Evolutionary conservation across 2,797 vertebrate species (phyloP).

Genomic region (Crocodylus rhombifer): DNA sequence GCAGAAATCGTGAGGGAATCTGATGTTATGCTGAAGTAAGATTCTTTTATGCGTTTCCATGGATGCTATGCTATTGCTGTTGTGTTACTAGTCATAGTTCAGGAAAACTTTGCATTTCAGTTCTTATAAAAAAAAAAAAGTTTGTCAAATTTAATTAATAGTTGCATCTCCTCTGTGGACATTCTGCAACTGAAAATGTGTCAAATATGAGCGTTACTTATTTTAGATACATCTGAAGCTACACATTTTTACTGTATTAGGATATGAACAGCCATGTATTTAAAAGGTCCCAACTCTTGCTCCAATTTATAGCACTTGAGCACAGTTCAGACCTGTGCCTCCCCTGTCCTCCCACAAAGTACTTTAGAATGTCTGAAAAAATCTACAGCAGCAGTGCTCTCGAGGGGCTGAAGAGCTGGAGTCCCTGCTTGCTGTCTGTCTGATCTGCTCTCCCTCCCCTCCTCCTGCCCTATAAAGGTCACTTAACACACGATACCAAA

Average conservation of each 20-base stretch:
- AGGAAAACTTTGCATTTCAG: background rate
- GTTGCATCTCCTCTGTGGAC: background rate
- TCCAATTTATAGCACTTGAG: too few species aligned
- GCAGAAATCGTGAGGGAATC: constrained; percentile 92
- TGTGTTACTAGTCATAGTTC: background rate
- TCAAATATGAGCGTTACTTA: background rate
- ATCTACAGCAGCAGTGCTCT: too few species aligned
- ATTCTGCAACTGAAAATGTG: background rate
- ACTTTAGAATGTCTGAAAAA: too few species aligned
- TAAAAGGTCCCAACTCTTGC: background rate
- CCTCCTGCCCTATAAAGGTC: too few species aligned
- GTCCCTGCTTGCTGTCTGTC: too few species aligned
- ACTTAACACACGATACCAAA: too few species aligned
- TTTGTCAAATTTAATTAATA: background rate
- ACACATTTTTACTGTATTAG: too few species aligned
- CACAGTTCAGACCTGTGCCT: too few species aligned
- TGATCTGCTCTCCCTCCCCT: too few species aligned
- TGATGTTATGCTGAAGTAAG: constrained; percentile 93
- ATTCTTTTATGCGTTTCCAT: constrained; percentile 18
- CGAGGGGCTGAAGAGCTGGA: too few species aligned
- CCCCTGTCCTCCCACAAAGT: too few species aligned
- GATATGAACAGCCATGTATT: background rate
- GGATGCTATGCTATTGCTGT: background rate
- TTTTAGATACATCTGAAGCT: background rate
- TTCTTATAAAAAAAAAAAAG: background rate